Evolutionary conservation across 2,797 vertebrate genomes (phyloP), one percentile per base, ranked within the genome.

Genomic region (Sciaenops ocellatus): DNA sequence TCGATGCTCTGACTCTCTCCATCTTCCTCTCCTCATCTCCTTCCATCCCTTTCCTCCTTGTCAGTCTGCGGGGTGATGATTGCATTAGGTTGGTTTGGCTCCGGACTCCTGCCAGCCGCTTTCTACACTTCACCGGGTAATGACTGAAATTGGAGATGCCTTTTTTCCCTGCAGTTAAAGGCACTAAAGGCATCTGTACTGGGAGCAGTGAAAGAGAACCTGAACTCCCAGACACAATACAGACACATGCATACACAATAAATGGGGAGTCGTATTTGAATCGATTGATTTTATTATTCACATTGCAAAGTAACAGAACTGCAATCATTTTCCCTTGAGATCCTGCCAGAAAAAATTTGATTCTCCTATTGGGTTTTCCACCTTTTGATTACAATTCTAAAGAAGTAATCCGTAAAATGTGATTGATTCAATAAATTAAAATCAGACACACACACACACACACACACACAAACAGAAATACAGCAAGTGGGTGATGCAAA

Each of bases 61-160:
- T 80, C 76, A 79, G 78, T 81, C 84, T 80, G 82, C 73, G 89
- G 82, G 89, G 78, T 73, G 78, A 85, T 90, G 87, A 93, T 94
- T 91, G 80, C 78, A 89, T 93, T 93, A 92, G 54, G 67, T 82
- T 61, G 72, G 83, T 89, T 81, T 84, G 76, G 71, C 84, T 87
- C 74, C 50, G 61, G 80, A 86, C 87, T 90, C 85, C 84, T 88
- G 85, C 82, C 83, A 90, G 88, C 80, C 62, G 38, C 84, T 89
- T 86, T 91, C 85, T 87, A 90, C 89, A 90, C 87, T 90, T 90
- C 80, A 73, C 78, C 1, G 82, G 76, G 74, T 93, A 91, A 93
- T 90, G 92, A 88, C 86, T 94, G 93, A 91, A 94, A 95, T 75
- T 56, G 65, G 91, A 95, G 91, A 88, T 79, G 87, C 78, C 75